These are phyloP conservation scores for Drosophila rhopaloa DNA, from an alignment of 1,140 invertebrate species.

Conservation along the genomic window DNA sequence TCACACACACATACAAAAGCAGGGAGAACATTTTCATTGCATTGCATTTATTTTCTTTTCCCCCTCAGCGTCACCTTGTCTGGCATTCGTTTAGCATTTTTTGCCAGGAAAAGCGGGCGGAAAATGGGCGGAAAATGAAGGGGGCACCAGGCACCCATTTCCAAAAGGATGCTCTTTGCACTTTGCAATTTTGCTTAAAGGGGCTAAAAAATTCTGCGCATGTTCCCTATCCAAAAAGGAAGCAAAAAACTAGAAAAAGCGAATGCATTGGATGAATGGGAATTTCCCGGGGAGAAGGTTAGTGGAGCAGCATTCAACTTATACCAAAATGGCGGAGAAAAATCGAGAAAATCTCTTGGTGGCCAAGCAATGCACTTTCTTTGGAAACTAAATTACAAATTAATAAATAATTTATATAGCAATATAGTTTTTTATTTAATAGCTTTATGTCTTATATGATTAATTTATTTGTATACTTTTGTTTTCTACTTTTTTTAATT, in stretches of 20 bases:
- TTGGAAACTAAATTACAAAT: background rate
- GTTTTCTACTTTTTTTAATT: too few relatives aligned
- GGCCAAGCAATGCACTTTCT: slow-evolving; percentile 9
- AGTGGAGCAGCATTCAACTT: slow-evolving; percentile 38
- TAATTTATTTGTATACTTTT: too few relatives aligned
- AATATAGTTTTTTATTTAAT: background rate
- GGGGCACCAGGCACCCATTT: background rate
- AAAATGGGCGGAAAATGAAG: background rate
- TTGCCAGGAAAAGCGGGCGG: background rate
- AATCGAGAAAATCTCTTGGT: background rate
- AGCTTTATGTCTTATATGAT: too few relatives aligned
- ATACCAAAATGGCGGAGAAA: slow-evolving; percentile 53
- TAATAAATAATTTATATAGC: background rate
- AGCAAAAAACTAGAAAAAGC: slow-evolving; percentile 56
- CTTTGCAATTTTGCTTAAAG: slow-evolving; percentile 53
- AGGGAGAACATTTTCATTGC: slow-evolving; percentile 65
- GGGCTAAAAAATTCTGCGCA: slow-evolving; percentile 73
- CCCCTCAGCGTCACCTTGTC: slow-evolving; percentile 6
- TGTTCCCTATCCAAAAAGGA: slow-evolving; percentile 66
- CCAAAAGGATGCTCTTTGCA: slow-evolving; percentile 27
- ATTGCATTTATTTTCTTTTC: slow-evolving; percentile 69
- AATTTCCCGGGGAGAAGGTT: slow-evolving; percentile 45
- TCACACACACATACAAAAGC: background rate
- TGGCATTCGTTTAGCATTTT: slow-evolving; percentile 25
- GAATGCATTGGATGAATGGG: slow-evolving; percentile 55